A percentile compares a stretch with the other conserved stretches of the same genome.
These are phyloP conservation scores for Acestrorhynchus altus DNA, from an alignment of 2,797 vertebrate species.

Conservation along the genomic window DNA sequence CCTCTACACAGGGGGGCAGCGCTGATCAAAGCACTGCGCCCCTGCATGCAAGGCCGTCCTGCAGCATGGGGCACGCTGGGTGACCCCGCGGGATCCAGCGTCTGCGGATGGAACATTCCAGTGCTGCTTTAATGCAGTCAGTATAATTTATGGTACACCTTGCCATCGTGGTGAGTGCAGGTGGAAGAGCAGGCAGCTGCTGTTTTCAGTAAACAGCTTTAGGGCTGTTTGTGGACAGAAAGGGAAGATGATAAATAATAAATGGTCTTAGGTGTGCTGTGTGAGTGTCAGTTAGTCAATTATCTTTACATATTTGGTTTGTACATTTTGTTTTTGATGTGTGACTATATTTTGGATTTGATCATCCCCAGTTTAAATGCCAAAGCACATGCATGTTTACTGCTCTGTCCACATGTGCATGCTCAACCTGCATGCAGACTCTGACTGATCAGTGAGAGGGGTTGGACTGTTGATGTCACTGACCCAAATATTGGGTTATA, in stretches of 20 bases:
- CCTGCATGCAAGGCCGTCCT: constrained; percentile 14
- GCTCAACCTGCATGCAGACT: too few species aligned
- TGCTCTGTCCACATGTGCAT: too few species aligned
- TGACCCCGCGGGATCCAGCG: constrained; percentile 53
- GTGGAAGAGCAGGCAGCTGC: constrained; percentile 73
- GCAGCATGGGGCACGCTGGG: not conserved
- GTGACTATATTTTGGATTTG: too few species aligned
- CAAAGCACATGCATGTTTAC: too few species aligned
- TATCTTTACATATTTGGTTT: too few species aligned
- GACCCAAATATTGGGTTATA: too few species aligned
- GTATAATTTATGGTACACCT: constrained; percentile 46
- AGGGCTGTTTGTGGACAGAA: not conserved
- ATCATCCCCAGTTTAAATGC: too few species aligned
- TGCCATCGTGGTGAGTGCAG: constrained; percentile 67
- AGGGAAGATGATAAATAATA: not conserved
- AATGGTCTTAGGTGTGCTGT: not conserved
- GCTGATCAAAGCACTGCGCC: constrained; percentile 44
- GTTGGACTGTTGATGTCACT: too few species aligned
- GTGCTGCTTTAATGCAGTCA: constrained; percentile 67
- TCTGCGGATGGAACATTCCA: constrained; percentile 60
- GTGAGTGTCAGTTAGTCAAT: not conserved
- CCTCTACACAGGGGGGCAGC: constrained; percentile 31
- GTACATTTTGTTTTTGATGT: too few species aligned
- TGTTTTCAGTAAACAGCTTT: constrained; percentile 47
- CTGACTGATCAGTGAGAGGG: too few species aligned